Conservation (phyloP, 2,113 vertebrate species). For the Mormoops blainvillei region DNA sequence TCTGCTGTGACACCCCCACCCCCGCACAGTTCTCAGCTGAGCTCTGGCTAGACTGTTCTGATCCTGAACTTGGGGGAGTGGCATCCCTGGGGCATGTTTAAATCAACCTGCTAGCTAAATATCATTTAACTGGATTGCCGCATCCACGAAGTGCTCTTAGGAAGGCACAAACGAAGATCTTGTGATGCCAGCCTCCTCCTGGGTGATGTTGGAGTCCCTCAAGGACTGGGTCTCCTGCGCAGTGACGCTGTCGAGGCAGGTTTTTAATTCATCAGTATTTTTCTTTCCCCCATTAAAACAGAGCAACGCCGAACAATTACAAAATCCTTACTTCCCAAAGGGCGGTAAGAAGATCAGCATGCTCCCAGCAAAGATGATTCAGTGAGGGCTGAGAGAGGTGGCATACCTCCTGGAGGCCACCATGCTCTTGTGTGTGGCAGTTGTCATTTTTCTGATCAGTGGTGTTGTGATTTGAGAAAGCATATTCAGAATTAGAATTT, state of each 20-base stretch:
- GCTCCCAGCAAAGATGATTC: neutral
- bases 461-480: neutral
- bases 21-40: neutral
- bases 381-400: neutral
- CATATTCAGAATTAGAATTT: neutral
- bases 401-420: too few species aligned
- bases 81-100: neutral
- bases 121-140: neutral
- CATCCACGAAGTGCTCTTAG: neutral
- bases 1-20: too few species aligned
- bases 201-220: accelerated
- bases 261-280: neutral
- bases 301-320: neutral
- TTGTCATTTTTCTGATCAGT: neutral
- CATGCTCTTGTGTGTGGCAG: accelerated
- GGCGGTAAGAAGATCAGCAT: neutral
- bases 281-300: neutral
- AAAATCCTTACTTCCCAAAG: neutral
- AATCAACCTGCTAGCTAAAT: neutral
- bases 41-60: neutral
- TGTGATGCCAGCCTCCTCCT: neutral
- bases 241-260: neutral
- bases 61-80: neutral
- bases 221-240: neutral
- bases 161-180: neutral